Evolutionary conservation across 2,113 vertebrate species (phyloP), one percentile per base, ranked within the genome.

Genomic region (Quiscalus mexicanus): DNA sequence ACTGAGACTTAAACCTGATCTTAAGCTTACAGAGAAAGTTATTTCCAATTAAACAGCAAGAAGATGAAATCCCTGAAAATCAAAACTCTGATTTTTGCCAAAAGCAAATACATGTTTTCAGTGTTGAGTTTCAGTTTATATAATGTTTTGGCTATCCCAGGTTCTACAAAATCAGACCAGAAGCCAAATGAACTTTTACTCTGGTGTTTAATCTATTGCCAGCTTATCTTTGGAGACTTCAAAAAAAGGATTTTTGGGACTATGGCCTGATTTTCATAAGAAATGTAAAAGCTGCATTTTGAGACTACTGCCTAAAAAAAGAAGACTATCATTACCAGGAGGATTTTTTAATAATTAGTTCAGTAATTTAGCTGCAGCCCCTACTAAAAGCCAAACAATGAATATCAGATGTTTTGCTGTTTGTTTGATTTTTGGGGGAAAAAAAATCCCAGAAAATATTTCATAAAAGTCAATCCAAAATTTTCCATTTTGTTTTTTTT

Each of bases 111-210:
- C 35, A 52, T 35, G 9, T 22, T 81, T 74, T 76, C 5, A 75
- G 31, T 31, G 11, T 23, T 52, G 17, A 89, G 24, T 39, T 75
- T 67, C 52, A 63, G 24, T 73, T 75, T 12, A 86, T 33, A 19
- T 11, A 42, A 67, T 15, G 23, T 71, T 75, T 77, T 82, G 52
- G 52, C 60, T 64, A 63, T 24, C 14, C 45, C 45, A 81, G 17
- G 62, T 64, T 68, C 58, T 63, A 63, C 28, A 84, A 22, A 71
- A 77, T 62, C 28, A 93, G 60, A 83, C 27, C 83, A 87, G 59
- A 62, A 84, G 84, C 68, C 93, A 95, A 90, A 92, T 80, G 69
- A 64, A 89, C 77, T 90, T 91, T 84, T 59, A 81, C 9, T 86
- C 39, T 67, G 45, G 18, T 35, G 69, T 64, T 89, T 86, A 60